Conservation (phyloP, 2,113 vertebrate species). For the Bambusicola thoracicus region DNA sequence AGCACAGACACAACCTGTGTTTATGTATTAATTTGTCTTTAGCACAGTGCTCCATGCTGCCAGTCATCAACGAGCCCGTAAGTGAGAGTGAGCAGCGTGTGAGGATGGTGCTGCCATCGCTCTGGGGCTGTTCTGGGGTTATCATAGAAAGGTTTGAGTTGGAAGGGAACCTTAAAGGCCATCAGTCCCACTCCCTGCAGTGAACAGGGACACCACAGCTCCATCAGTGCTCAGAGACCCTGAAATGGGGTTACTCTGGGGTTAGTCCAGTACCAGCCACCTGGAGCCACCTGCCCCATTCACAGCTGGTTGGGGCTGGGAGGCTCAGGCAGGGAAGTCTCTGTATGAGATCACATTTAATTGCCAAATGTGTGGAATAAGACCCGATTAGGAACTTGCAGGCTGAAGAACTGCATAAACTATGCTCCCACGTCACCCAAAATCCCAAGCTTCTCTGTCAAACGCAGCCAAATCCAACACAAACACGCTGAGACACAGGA, state of each 20-base stretch:
- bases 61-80: background rate
- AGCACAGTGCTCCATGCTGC: accelerated
- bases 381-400: background rate
- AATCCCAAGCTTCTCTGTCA: background rate
- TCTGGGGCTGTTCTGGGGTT: background rate
- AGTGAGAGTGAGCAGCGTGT: background rate
- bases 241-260: background rate
- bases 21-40: background rate
- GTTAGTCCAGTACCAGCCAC: background rate
- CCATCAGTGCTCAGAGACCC: no score
- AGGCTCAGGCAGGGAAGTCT: background rate
- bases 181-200: no score
- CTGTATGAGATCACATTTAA: background rate
- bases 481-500: background rate
- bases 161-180: no score
- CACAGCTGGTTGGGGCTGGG: background rate
- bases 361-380: background rate
- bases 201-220: no score
- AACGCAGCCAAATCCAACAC: background rate
- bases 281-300: background rate
- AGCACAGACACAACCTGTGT: background rate
- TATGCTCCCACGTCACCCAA: accelerated
- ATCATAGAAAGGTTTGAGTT: no score
- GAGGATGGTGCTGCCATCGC: background rate
- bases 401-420: background rate